Evolutionary conservation across 2,888 invertebrate genomes (phyloP), one percentile per base, ranked within the genome.

Genomic region (Latheticus oryzae): DNA sequence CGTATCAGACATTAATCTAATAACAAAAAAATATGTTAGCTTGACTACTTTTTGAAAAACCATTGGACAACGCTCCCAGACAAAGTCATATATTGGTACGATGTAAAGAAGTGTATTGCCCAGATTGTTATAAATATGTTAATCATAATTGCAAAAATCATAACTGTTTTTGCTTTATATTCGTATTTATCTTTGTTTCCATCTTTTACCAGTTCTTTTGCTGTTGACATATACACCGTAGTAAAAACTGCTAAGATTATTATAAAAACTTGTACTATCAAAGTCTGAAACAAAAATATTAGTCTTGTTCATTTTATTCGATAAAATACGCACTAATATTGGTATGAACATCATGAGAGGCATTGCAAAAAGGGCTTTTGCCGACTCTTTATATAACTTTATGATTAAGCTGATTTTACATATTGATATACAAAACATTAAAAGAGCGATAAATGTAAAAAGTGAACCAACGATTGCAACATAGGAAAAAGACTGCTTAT

Each of bases 51-150:
- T 5, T 82, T 78, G 70, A 87, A 87, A 69, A 84, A 87, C 87
- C 87, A 87, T 5, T 78, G 79, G 0, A 85, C 81, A 2, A 86
- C 84, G n/a, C 85, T 79, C 2, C 84, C 83, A 26, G 85, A 85
- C 30, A 87, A 81, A 9, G 85, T 80, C 76, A 87, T 81, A 68
- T 86, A 85, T 66, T 87, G 85, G 63, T 84, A 84, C 24, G 84
- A 85, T 8, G 85, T 75, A 57, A 85, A 80, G 67, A 86, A 86
- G 71, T 87, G 85, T 30, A 79, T 78, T 17, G 83, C 76, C 82
- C 87, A 86, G 56, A 86, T 78, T 45, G 84, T 79, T n/a, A 84
- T 81, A 50, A 86, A 75, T 11, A 80, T 33, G 60, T 80, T 81
- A 67, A 79, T 79, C 75, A 57, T 5, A 11, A 63, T 38, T 1